Evolutionary conservation across 2,888 invertebrate species (phyloP), one percentile per base, ranked within the genome.

Genomic region (Drosophila sordidula): DNA sequence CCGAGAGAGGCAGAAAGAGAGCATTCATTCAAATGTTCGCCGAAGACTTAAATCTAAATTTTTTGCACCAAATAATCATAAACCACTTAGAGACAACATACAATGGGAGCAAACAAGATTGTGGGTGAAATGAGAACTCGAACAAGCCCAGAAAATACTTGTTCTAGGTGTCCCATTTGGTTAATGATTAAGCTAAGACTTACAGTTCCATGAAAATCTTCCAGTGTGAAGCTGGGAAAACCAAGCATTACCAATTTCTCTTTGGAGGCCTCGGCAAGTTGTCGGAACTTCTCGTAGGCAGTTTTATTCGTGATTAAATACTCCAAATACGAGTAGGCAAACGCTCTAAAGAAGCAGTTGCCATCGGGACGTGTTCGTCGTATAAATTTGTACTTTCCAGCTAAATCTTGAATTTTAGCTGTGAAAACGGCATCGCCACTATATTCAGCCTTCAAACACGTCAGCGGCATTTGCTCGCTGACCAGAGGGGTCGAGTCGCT

Each of bases 301-400:
- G 95, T 94, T 91, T 95, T 95, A 92, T 98, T 95, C 75, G 95
- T 95, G 62, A 98, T 94, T 88, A 98, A 94, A 91, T 95, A 95
- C 93, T 99, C 99, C 92, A 99, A 94, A 93, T 97, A 98, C 34
- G 97, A 97, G 92, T 96, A 99, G 39, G 97, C 98, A 93, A 99
- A 98, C 49, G 98, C 98, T 87, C 99, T 94, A 93, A 97, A 99
- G 92, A 99, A 99, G 92, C 99, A 99, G 92, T 99, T 99, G 36
- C 99, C 98, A 93, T 99, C 99, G 1, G 98, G 98, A 78, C 99
- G 94, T 50, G 98, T 98, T 91, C 97, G 95, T 75, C 99, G 94
- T 79, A 99, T 95, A 89, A 93, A 94, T 89, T 95, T 95, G 92
- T 98, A 99, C 90, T 97, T 97, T 72, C 95, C 94, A 63, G 95